Conservation (phyloP, 2,888 invertebrate species). For the Aphidoletes aphidimyza region DNA sequence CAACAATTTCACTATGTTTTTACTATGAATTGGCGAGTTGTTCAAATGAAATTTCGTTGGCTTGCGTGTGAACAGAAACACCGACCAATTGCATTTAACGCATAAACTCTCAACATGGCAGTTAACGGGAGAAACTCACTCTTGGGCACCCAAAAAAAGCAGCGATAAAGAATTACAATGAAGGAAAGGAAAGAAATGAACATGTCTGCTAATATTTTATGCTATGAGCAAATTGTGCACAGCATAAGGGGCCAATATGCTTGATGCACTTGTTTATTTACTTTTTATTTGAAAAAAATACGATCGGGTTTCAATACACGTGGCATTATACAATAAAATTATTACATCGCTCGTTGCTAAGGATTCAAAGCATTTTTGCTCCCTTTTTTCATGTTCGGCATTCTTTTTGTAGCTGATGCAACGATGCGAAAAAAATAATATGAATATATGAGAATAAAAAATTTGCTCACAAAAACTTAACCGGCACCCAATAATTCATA, state of each 20-base stretch:
- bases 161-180: too few relatives aligned
- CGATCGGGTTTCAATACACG: background rate
- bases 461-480: too few relatives aligned
- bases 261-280: slow-evolving; percentile 46
- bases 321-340: slow-evolving; percentile 20
- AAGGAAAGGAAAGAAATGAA: background rate
- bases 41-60: background rate
- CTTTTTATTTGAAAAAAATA: slow-evolving; percentile 3
- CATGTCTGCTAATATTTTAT: background rate
- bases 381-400: background rate
- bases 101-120: background rate
- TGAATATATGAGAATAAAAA: too few relatives aligned
- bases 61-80: slow-evolving; percentile 16
- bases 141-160: background rate
- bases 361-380: background rate
- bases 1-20: background rate
- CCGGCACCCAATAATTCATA: too few relatives aligned
- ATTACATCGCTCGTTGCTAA: background rate
- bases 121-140: background rate
- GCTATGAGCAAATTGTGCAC: too few relatives aligned
- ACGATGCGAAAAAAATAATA: too few relatives aligned
- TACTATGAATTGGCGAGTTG: background rate
- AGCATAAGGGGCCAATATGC: slow-evolving; percentile 8
- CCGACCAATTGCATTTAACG: slow-evolving; percentile 36
- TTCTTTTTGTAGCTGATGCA: background rate